Base-by-base conservation (phyloP, 2,113 vertebrate species). In the Proterorhinus semilunaris region DNA sequence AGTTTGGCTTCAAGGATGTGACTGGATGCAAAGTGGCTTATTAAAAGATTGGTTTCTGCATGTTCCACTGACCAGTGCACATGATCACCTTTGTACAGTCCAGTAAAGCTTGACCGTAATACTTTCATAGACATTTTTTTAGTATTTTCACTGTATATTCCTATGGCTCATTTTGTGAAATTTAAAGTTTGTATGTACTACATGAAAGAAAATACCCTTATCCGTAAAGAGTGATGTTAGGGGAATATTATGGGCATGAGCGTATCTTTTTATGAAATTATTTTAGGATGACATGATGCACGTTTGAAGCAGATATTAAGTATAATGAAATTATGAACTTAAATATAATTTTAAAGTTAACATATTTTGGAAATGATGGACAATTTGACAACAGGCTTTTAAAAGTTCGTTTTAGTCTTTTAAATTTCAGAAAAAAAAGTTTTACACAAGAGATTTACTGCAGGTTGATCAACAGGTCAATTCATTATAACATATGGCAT, bases 61-160 rank as follows among this genome's bases (percentile, higher is more conserved):
- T 80, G 85, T 66, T 70, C 64, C 55, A 42, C 44, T 52, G 7
- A 55, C 53, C 16, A 48, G 55, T 65, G 73, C 83, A 69, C 72
- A 68, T 71, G 42, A 44, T n/a, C 58, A 44, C 42, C 75, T 79
- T 75, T 86, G 78, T 84, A 83, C 76, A 85, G 72, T 84, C 61
- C 54, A 70, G 70, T 80, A 57, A 80, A 72, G 79, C 73, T 79
- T 81, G 72, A 81, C 70, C 78, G 67, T 73, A 82, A 75, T 69
- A 66, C 50, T 87, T 85, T 78, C 74, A 62, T 69, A 65, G 67
- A 27, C 78, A 77, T 49, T 82, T 85, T 85, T 87, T 81, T 75
- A 62, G 76, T 72, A 82, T 5, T 70, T 84, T 72, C 66, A 65
- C 66, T 80, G 80, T 86, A 71, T 81, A 79, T 79, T 77, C 57